Evolutionary conservation across 2,888 invertebrate species (phyloP), one percentile per base, ranked within the genome.

Genomic region (Synergus umbraculus): DNA sequence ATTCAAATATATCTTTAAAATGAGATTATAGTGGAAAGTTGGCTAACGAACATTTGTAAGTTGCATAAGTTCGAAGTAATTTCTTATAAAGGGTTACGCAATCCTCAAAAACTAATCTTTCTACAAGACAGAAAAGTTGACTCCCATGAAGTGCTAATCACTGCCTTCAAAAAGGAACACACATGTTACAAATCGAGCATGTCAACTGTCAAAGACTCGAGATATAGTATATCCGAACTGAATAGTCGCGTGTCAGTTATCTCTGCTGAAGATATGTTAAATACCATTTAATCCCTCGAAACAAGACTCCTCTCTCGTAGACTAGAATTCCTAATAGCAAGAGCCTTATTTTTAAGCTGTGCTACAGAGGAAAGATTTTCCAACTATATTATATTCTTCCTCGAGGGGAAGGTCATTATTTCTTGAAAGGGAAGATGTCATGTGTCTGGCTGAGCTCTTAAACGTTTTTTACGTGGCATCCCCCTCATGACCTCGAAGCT

Each of bases 211-310:
- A 37, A 49, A 15, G 63, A 63, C 29, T 7, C 29, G 37, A 67
- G 46, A 67, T 67, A 67, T 46, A 67, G 29, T 66, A 37, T 58
- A 37, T 58, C 37, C 12, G n/a, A 49, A 49, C 29, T 69, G 44
- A 49, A 73, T 41, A 54, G 73, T 54, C 73, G 73, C 54, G 73
- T 73, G 73, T 73, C 73, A 73, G 37, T 73, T 49, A 73, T 73
- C 37, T 41, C 54, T n/a, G 9, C n/a, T 54, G 49, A 54, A 49
- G 54, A 49, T 37, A 37, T 29, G 12, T 10, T 73, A 54, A 73
- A 73, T 73, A 73, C 73, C 73, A 73, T 73, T 73, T 73, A 73
- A 73, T 73, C 73, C 37, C 49, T 22, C 22, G 73, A 54, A 54
- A 73, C 73, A 73, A 22, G 73, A 54, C 15, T 37, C 41, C 15